Percentiles rank a stretch among this genome's conserved stretches.
These are phyloP conservation scores for Gnathonemus longibarbis DNA, from an alignment of 2,113 vertebrate species.

Conservation along the genomic window DNA sequence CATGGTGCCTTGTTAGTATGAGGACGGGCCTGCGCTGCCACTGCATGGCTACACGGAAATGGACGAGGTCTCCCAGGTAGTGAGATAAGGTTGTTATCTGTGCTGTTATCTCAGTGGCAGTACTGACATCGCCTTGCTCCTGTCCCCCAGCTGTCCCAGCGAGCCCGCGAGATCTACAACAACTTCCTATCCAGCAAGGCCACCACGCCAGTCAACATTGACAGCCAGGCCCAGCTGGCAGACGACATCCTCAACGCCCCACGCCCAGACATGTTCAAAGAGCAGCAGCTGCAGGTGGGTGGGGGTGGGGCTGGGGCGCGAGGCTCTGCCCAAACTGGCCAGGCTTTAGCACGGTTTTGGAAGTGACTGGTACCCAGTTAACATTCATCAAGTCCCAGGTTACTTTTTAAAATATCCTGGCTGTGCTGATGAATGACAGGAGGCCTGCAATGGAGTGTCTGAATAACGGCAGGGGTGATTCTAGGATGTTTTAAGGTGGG, in stretches of 20 bases:
- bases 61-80: background rate
- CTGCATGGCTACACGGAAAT: background rate
- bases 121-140: background rate
- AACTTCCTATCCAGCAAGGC: conserved; percentile 93
- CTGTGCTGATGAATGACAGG: background rate
- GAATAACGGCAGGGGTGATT: background rate
- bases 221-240: conserved; percentile 92
- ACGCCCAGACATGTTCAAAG: conserved; percentile 91
- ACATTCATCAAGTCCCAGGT: background rate
- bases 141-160: conserved; percentile 74
- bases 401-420: background rate
- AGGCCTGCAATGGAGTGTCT: background rate
- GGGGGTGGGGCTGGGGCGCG: no score
- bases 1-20: background rate
- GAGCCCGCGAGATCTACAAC: conserved; percentile 94
- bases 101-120: background rate
- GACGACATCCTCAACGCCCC: conserved; percentile 90
- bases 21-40: background rate
- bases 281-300: conserved; percentile 89
- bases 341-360: background rate
- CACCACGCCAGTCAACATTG: conserved; percentile 94
- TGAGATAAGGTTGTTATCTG: background rate
- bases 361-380: background rate
- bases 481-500: background rate
- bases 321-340: background rate